Evolutionary conservation across 2,113 vertebrate species (phyloP).

Genomic region (Clarias gariepinus): DNA sequence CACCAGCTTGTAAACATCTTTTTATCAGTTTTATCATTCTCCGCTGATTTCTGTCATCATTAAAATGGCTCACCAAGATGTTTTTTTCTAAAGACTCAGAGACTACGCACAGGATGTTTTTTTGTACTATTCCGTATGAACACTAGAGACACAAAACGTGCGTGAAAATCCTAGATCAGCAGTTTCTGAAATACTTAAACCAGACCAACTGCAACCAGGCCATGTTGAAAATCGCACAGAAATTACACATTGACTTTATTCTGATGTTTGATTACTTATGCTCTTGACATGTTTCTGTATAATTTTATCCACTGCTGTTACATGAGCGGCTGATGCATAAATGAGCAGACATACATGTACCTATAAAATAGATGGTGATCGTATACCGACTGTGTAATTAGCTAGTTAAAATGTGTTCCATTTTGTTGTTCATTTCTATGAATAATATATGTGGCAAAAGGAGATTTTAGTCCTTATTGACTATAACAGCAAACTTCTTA

Average conservation of each 20-base stretch:
- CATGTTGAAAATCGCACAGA: neutral
- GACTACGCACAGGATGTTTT: neutral
- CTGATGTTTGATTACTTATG: neutral
- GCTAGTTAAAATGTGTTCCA: neutral
- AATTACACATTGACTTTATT: neutral
- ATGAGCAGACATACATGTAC: neutral
- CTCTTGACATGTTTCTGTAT: neutral
- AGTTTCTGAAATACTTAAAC: neutral
- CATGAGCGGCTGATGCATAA: neutral
- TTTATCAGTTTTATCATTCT: neutral
- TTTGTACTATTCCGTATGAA: neutral
- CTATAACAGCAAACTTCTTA: neutral
- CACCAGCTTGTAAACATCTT: neutral
- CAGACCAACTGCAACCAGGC: neutral
- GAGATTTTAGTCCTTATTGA: neutral
- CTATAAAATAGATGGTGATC: neutral
- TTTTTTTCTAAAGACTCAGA: too few species aligned
- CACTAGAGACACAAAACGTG: neutral
- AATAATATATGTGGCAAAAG: neutral
- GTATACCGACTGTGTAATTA: neutral
- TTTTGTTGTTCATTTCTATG: neutral
- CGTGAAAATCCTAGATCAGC: neutral
- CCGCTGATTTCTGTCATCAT: neutral
- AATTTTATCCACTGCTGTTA: neutral
- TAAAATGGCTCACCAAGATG: neutral